Conservation (phyloP, 2,113 vertebrate genomes). For the Xenopus laevis region DNA sequence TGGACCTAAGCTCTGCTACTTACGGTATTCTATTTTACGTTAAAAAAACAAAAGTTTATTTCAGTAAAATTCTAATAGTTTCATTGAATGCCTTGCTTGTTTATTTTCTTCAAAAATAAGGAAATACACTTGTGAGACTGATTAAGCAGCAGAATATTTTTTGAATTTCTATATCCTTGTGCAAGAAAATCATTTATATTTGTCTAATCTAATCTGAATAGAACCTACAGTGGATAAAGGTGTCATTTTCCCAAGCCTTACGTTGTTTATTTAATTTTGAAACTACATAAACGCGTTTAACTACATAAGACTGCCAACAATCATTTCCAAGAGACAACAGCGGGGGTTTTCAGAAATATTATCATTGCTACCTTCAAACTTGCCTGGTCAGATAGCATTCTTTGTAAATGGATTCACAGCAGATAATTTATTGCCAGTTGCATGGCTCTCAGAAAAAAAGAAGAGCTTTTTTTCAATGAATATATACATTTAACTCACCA, state of each 20-base stretch:
- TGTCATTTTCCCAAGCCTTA: conserved; percentile 17
- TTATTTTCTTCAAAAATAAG: too few relatives aligned
- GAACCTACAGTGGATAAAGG: conserved; percentile 13
- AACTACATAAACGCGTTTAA: conserved; percentile 50
- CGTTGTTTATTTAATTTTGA: conserved; percentile 51
- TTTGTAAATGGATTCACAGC: conserved; percentile 42
- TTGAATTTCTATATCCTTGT: conserved; percentile 9
- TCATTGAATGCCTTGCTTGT: too few relatives aligned
- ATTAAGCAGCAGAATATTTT: too few relatives aligned
- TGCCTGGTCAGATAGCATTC: conserved; percentile 28
- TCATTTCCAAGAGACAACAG: conserved; percentile 52
- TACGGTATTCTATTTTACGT: too few relatives aligned
- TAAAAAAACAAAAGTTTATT: too few relatives aligned
- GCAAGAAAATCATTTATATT: conserved; percentile 18
- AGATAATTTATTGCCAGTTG: conserved; percentile 36
- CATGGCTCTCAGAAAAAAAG: conserved; percentile 32
- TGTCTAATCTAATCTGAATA: conserved; percentile 22
- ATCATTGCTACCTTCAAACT: conserved; percentile 42
- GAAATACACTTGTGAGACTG: too few relatives aligned
- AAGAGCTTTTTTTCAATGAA: conserved; percentile 39
- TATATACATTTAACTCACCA: conserved; percentile 46
- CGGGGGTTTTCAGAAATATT: conserved; percentile 48
- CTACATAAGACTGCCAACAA: conserved; percentile 45
- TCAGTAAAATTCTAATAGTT: too few relatives aligned
- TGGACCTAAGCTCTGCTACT: too few relatives aligned